Evolutionary conservation across 1,140 invertebrate genomes (phyloP).

Genomic region (Harpegnathos saltator): DNA sequence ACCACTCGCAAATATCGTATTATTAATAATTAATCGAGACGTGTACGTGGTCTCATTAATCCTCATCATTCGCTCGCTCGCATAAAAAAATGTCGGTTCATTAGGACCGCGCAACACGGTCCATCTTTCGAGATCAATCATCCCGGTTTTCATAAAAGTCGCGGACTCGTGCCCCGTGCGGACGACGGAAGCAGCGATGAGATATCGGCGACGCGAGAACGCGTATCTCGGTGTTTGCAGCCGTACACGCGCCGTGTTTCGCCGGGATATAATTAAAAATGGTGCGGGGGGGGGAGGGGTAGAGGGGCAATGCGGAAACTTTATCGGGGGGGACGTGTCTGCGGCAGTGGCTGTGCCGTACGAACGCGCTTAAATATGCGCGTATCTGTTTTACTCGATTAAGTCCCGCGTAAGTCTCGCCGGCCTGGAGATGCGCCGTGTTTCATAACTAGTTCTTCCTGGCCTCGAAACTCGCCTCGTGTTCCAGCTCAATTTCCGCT

Average conservation of each 20-base stretch:
- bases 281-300: too few relatives aligned
- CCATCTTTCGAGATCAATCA: too few relatives aligned
- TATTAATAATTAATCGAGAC: slow-evolving; percentile 19
- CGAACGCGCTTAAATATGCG: slow-evolving; percentile 13
- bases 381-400: slow-evolving; percentile 55
- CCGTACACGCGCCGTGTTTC: too few relatives aligned
- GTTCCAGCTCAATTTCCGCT: slow-evolving; percentile 73
- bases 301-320: background rate
- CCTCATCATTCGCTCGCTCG: background rate
- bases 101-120: too few relatives aligned
- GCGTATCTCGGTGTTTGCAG: too few relatives aligned
- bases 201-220: too few relatives aligned
- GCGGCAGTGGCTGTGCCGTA: background rate
- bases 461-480: slow-evolving; percentile 59
- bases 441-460: slow-evolving; percentile 69
- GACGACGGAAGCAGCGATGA: too few relatives aligned
- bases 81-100: too few relatives aligned
- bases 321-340: background rate
- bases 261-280: background rate
- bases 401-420: slow-evolving; percentile 57
- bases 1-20: slow-evolving; percentile 3
- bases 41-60: background rate
- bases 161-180: too few relatives aligned
- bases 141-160: too few relatives aligned
- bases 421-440: slow-evolving; percentile 20